phyloP scores from a whole-genome alignment of 2,797 vertebrate genomes.

The Myiotriccus ornatus region DNA sequence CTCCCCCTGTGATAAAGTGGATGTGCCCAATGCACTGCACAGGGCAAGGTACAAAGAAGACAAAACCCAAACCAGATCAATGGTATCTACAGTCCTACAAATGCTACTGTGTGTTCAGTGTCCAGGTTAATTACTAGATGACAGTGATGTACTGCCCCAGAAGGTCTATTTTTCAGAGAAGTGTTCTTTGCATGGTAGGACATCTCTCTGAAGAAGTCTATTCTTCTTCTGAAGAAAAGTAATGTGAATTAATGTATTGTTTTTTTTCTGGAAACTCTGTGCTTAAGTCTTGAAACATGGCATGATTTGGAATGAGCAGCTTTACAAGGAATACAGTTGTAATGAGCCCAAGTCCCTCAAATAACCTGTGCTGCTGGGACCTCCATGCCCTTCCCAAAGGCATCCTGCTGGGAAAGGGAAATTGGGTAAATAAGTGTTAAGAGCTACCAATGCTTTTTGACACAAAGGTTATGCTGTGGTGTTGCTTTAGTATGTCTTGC shows the following conservation, averaged over 20 bases:
- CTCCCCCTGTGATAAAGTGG: background rate
- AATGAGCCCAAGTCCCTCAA: background rate
- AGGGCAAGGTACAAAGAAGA: accelerated
- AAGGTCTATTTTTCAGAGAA: background rate
- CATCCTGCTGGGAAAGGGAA: background rate
- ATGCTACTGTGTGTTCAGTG: background rate
- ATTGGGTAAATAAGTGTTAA: background rate
- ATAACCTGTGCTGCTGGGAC: background rate
- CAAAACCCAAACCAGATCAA: background rate
- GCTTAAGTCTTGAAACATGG: background rate
- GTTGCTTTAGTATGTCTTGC: background rate
- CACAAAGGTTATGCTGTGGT: background rate
- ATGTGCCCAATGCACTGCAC: background rate
- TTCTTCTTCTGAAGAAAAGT: background rate
- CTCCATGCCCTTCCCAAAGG: background rate
- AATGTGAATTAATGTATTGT: background rate
- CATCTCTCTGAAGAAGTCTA: background rate
- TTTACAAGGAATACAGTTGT: background rate
- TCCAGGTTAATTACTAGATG: background rate
- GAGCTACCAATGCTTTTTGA: background rate
- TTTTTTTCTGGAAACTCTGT: background rate
- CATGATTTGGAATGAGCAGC: background rate
- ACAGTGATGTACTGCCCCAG: background rate
- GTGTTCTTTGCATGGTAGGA: background rate
- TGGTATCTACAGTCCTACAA: background rate